phyloP scores from a whole-genome alignment of 1,140 invertebrate species.

The Antheraea pernyi region DNA sequence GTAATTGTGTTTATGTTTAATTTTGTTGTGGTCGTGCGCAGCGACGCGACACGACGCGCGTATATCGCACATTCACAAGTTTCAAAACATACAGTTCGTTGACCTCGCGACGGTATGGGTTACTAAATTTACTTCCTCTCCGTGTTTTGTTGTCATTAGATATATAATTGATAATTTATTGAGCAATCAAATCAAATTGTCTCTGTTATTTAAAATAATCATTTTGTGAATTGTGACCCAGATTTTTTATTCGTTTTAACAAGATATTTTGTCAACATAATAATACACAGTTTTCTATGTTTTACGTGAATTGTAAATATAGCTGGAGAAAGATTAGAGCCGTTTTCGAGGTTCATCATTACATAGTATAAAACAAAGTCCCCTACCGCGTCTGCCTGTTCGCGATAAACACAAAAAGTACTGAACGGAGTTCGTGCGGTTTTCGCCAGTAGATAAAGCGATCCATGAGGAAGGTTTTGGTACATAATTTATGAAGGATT shows the following conservation, averaged over 20 bases:
- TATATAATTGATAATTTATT: conserved; percentile 1
- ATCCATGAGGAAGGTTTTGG: too few species aligned
- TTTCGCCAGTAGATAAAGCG: too few species aligned
- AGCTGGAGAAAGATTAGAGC: background rate
- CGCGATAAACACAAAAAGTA: too few species aligned
- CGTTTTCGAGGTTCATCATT: background rate
- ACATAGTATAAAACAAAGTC: too few species aligned
- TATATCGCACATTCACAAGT: conserved; percentile 15
- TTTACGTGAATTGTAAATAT: background rate
- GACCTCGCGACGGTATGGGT: conserved; percentile 49
- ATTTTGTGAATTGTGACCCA: background rate
- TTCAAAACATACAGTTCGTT: conserved; percentile 46
- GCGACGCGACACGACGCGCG: conserved; percentile 19
- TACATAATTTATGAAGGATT: too few species aligned
- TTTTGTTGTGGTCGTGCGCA: conserved; percentile 15
- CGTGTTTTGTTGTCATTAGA: background rate
- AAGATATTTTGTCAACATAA: background rate
- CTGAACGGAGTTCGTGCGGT: too few species aligned
- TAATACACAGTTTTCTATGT: background rate
- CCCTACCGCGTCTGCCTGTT: too few species aligned
- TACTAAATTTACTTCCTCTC: conserved; percentile 33
- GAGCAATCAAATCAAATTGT: background rate
- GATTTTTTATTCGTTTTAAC: background rate
- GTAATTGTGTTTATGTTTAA: background rate
- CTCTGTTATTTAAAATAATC: too few species aligned